Evolutionary conservation across 2,797 vertebrate genomes (phyloP).

Genomic region (Pitangus sulphuratus): DNA sequence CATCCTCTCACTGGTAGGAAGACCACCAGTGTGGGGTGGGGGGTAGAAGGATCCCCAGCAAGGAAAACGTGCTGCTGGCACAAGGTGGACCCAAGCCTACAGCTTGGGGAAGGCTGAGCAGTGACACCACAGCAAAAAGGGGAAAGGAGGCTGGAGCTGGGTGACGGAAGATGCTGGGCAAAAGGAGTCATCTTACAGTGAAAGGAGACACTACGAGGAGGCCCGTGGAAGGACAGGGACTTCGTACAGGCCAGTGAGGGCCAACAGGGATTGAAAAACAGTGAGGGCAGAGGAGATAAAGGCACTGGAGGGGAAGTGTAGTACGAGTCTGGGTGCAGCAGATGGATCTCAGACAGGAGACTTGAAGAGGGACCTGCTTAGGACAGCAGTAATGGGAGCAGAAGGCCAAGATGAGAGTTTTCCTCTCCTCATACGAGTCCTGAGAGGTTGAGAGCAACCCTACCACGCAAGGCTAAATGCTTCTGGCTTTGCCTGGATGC

Average conservation of each 20-base stretch:
- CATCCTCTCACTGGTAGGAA: not conserved
- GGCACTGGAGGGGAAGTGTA: not conserved
- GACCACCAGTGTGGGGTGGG: not conserved
- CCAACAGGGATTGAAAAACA: not conserved
- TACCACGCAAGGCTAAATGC: not conserved
- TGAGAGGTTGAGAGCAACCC: not conserved
- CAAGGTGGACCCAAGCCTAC: not conserved
- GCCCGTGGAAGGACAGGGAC: not conserved
- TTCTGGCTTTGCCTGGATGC: not conserved
- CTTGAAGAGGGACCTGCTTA: not conserved
- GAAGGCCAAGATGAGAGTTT: not conserved
- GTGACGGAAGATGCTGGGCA: not conserved
- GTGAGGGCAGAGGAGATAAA: not conserved
- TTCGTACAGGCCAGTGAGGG: not conserved
- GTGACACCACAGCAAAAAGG: not conserved
- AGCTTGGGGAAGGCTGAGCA: not conserved
- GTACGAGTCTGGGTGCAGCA: not conserved
- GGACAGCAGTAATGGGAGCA: not conserved
- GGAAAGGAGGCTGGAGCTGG: not conserved
- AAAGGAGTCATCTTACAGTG: not conserved
- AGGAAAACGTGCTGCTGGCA: accelerated
- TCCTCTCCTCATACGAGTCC: not conserved
- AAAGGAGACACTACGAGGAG: not conserved
- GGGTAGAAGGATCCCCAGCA: not conserved
- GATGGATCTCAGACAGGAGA: not conserved